Conservation (phyloP, 2,888 invertebrate genomes). For the Chalcis sispes region DNA sequence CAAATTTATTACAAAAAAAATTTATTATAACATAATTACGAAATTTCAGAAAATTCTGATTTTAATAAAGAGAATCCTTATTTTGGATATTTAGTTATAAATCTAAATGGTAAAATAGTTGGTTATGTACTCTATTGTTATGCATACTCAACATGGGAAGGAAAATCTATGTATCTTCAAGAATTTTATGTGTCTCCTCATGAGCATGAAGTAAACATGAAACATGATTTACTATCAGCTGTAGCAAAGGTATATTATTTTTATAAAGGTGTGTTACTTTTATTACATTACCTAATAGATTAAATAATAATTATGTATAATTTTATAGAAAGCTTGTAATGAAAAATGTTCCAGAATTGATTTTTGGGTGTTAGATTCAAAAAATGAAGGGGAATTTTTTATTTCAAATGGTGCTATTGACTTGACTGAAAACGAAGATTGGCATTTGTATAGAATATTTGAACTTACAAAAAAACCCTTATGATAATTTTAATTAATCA, state of each 20-base stretch:
- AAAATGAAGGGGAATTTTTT: slow-evolving; percentile 81
- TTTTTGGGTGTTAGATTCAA: slow-evolving; percentile 49
- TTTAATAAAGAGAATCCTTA: slow-evolving; percentile 81
- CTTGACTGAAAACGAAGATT: slow-evolving; percentile 82
- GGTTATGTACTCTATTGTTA: slow-evolving; percentile 90
- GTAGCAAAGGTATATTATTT: slow-evolving; percentile 51
- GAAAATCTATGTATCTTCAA: slow-evolving; percentile 83
- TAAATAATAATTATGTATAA: slow-evolving; percentile 2
- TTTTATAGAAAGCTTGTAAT: slow-evolving; percentile 49
- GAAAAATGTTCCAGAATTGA: slow-evolving; percentile 50
- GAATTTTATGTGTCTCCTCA: slow-evolving; percentile 40
- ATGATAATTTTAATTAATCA: slow-evolving; percentile 18
- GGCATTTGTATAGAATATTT: slow-evolving; percentile 77
- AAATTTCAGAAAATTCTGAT: slow-evolving; percentile 32
- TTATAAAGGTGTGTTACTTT: slow-evolving; percentile 3
- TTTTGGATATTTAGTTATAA: slow-evolving; percentile 85
- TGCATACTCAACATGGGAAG: slow-evolving; percentile 92
- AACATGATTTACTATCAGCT: slow-evolving; percentile 37
- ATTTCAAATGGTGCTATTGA: slow-evolving; percentile 82
- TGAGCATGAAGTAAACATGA: slow-evolving; percentile 32
- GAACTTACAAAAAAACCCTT: slow-evolving; percentile 37
- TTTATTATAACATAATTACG: neutral
- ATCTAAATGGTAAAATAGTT: slow-evolving; percentile 76
- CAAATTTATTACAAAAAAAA: neutral
- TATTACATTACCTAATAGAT: neutral